Base-by-base conservation (phyloP, 2,888 invertebrate genomes). In the Drosophila kambysellisi region DNA sequence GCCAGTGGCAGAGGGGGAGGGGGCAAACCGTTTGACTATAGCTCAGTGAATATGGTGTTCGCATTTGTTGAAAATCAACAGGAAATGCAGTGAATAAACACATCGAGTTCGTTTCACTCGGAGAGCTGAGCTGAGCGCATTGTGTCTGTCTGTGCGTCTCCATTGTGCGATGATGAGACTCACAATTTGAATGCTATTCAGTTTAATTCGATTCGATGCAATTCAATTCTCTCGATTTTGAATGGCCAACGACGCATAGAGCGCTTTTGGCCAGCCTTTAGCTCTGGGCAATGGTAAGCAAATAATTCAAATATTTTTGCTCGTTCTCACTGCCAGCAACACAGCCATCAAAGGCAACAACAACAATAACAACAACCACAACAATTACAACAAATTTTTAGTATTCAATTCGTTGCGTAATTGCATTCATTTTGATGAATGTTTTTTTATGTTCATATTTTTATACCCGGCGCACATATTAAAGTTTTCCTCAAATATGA, bases 71-170 rank as follows among this genome's bases (percentile, higher is more conserved):
- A 80, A 87, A 87, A 88, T 88, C 89, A 89, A 89, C 87, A 86
- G 87, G 87, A 88, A 88, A 88, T 89, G 89, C 87, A 88, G 84
- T 88, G 87, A 88, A 88, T 87, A 88, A 88, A 88, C 89, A 88
- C 87, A 81, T 81, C 78, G 81, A 75, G 63, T 39, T 71, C 71
- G 65, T 68, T 78, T 59, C 71, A 25, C 60, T 59, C 56, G 20
- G 51, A 61, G 59, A 56, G 64, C 57, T 60, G 52, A 43, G n/a
- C 39, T 39, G 50, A 5, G 17, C 9, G 30, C 56, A 63, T 63
- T 79, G 61, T 52, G 68, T 65, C 56, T 65, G 50, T 51, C 48
- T 25, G 12, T 35, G 41, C 41, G 58, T 59, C 39, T 58, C 48
- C 51, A 63, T 74, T 70, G 70, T 70, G 33, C 62, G 20, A 51